These are phyloP conservation scores for Podabrus alpinus DNA, from an alignment of 2,888 invertebrate genomes.

Conservation along the genomic window DNA sequence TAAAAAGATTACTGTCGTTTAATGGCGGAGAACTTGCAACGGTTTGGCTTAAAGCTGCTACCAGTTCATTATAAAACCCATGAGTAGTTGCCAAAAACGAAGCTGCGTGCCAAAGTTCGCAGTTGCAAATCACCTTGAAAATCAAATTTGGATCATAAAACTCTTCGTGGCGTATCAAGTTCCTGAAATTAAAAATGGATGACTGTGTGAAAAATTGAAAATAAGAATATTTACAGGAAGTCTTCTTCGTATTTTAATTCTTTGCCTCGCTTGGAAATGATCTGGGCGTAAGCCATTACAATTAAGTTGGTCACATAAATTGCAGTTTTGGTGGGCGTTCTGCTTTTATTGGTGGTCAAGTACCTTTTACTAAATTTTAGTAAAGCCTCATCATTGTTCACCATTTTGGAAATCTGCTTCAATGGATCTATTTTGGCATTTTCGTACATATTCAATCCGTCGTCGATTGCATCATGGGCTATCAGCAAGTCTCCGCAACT, in stretches of 20 bases:
- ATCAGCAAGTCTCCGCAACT: slow-evolving; percentile 82
- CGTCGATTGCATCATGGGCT: slow-evolving; percentile 71
- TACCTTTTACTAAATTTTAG: slow-evolving; percentile 64
- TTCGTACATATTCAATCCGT: slow-evolving; percentile 80
- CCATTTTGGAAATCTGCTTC: slow-evolving; percentile 65
- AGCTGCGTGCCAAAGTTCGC: slow-evolving; percentile 65
- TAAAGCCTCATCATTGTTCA: slow-evolving; percentile 65
- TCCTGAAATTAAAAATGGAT: slow-evolving; percentile 49
- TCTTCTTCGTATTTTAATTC: slow-evolving; percentile 54
- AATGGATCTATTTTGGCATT: slow-evolving; percentile 61
- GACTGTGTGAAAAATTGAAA: not conserved
- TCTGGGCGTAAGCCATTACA: slow-evolving; percentile 68
- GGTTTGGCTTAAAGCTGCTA: slow-evolving; percentile 61
- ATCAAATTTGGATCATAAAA: slow-evolving; percentile 68
- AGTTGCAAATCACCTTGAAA: slow-evolving; percentile 66
- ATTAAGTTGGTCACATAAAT: slow-evolving; percentile 70
- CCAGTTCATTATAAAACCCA: slow-evolving; percentile 62
- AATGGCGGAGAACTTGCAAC: slow-evolving; percentile 45
- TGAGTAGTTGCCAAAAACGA: slow-evolving; percentile 56
- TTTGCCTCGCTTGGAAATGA: slow-evolving; percentile 54
- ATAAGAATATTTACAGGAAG: slow-evolving; percentile 57
- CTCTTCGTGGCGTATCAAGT: slow-evolving; percentile 64
- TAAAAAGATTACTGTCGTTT: slow-evolving; percentile 46
- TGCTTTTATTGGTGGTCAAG: slow-evolving; percentile 59
- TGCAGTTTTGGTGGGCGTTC: slow-evolving; percentile 63